Evolutionary conservation across 2,888 invertebrate species (phyloP), one percentile per base, ranked within the genome.

Genomic region (Cheilosia grossa): DNA sequence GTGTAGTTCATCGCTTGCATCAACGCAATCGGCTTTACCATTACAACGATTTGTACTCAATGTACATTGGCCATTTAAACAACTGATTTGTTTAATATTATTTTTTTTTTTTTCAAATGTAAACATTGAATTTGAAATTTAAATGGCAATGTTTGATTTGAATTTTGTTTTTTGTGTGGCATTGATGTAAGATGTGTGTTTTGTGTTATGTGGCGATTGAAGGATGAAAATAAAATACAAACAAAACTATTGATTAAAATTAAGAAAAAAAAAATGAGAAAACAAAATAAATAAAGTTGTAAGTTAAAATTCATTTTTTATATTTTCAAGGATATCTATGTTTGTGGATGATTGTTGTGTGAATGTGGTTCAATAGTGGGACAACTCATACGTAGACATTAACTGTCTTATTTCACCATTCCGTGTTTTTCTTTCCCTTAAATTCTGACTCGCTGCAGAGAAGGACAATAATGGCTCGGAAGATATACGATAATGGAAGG

Each of bases 11-110:
- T 95, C 95, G 89, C 94, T 94, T 33, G 93, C 93, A 87, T 93
- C 93, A 85, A 92, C 91, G 90, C 94, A 94, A 88, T 94, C 94
- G 4, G 61, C 69, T 15, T 88, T 87, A 56, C 91, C 91, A 89
- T 96, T 93, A 91, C 96, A 96, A 61, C 92, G 92, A 89, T 93
- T 93, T 88, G 92, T 92, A 88, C 91, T 90, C 87, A 93, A 93
- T 87, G 95, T 93, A 92, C 95, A 95, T 91, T 93, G 92, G 90
- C 94, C 94, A 91, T 93, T 94, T 90, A 93, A 92, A 92, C 96
- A 92, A 89, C 92, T 92, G n/a, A n/a, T n/a, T n/a, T n/a, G n/a
- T n/a, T n/a, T n/a, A n/a, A n/a, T n/a, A n/a, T n/a, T n/a, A 37
- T 17, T 33, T 37, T 56, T 59, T 21, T 88, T 79, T 53, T 21